phyloP scores from a whole-genome alignment of 2,888 invertebrate genomes.

The Mystacides longicornis region DNA sequence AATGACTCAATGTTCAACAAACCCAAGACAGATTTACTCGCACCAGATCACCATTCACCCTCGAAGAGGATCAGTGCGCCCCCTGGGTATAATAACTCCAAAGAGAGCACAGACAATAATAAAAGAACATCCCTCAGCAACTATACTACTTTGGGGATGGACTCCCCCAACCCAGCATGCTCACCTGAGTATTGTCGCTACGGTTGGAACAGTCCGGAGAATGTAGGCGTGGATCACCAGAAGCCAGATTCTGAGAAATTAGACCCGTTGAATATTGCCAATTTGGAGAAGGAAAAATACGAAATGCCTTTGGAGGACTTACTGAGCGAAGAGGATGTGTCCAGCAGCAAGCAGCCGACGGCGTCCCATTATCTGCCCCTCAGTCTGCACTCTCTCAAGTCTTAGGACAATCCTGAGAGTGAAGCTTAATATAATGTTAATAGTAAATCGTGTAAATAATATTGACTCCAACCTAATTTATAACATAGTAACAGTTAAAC shows the following conservation, averaged over 20 bases:
- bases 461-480: too few relatives aligned
- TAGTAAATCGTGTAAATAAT: too few relatives aligned
- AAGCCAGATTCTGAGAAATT: background rate
- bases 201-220: constrained; percentile 41
- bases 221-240: background rate
- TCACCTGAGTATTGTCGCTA: constrained; percentile 47
- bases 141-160: constrained; percentile 32
- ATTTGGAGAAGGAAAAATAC: constrained; percentile 33
- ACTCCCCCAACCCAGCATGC: constrained; percentile 29
- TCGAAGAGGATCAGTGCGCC: constrained; percentile 18
- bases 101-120: constrained; percentile 6
- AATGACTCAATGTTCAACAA: constrained; percentile 9
- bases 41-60: background rate
- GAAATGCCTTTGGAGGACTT: constrained; percentile 29
- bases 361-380: constrained; percentile 12
- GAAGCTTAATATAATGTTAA: too few relatives aligned
- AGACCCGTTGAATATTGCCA: constrained; percentile 34
- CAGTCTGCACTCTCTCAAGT: constrained; percentile 9
- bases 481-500: too few relatives aligned
- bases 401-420: too few relatives aligned
- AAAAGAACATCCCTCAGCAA: constrained; percentile 28
- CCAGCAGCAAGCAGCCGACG: constrained; percentile 28
- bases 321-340: constrained; percentile 35
- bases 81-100: constrained; percentile 5
- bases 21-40: constrained; percentile 2